phyloP scores from a whole-genome alignment of 2,888 invertebrate genomes.

The Aelia acuminata region DNA sequence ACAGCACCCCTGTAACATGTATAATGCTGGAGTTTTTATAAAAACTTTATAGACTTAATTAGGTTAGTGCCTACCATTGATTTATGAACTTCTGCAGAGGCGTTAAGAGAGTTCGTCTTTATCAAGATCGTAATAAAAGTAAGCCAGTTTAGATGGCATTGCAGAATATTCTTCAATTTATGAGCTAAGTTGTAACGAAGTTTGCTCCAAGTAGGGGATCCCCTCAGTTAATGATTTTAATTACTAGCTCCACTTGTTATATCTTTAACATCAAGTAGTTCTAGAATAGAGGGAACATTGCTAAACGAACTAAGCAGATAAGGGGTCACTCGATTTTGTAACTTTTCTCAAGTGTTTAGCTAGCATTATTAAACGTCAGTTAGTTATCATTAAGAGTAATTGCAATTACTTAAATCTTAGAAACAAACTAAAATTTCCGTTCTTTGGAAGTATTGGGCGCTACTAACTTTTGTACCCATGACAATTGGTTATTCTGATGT shows the following conservation, averaged over 20 bases:
- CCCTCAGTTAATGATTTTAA: background rate
- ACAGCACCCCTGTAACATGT: too few species aligned
- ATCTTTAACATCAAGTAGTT: background rate
- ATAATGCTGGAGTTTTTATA: background rate
- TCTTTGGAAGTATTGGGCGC: too few species aligned
- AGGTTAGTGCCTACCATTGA: background rate
- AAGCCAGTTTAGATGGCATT: constrained; percentile 14
- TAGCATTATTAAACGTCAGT: too few species aligned
- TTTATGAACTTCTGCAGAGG: constrained; percentile 19
- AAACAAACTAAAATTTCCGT: too few species aligned
- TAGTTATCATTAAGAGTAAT: too few species aligned
- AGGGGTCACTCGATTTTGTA: background rate
- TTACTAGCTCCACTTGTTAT: background rate
- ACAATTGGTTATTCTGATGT: too few species aligned
- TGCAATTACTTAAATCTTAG: too few species aligned
- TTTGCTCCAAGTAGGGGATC: background rate
- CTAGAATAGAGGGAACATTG: background rate
- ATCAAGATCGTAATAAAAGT: constrained; percentile 34
- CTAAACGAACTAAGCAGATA: background rate
- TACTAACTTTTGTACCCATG: too few species aligned
- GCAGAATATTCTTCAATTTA: constrained; percentile 33
- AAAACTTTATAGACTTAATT: background rate
- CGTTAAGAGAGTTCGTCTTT: constrained; percentile 5
- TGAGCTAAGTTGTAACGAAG: constrained; percentile 27
- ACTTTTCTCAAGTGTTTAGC: too few species aligned